A percentile compares a stretch with the other conserved stretches of the same genome.
Conservation (phyloP, 2,888 invertebrate genomes). For the Meiosimyza decipiens region DNA sequence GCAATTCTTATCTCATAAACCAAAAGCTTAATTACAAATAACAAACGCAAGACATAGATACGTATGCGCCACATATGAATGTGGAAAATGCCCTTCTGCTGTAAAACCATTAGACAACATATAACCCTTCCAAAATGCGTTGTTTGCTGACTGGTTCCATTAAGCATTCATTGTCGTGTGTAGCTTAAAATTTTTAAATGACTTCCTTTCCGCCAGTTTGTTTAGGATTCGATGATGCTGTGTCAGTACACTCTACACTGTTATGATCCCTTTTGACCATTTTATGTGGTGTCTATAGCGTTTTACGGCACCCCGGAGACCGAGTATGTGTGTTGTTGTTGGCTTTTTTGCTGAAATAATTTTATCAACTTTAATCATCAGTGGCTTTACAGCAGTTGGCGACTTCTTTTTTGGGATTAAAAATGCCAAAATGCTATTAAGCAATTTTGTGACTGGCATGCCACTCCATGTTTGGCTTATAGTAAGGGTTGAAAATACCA, state of each 20-base stretch:
- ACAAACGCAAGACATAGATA: not conserved
- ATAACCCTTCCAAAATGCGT: slow-evolving; percentile 42
- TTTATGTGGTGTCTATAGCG: slow-evolving; percentile 67
- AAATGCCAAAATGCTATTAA: slow-evolving; percentile 43
- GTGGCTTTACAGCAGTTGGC: slow-evolving; percentile 37
- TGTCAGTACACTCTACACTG: slow-evolving; percentile 11
- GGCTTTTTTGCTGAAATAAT: slow-evolving; percentile 51
- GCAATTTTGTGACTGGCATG: slow-evolving; percentile 16
- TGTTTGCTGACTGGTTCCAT: slow-evolving; percentile 54
- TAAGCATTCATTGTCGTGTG: slow-evolving; percentile 57
- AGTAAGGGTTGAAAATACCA: not conserved
- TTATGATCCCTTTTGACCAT: slow-evolving; percentile 60
- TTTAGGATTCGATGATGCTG: slow-evolving; percentile 24
- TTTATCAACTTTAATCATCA: slow-evolving; percentile 66
- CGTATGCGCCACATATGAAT: not conserved
- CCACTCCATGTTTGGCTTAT: not conserved
- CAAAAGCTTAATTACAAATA: slow-evolving; percentile 22
- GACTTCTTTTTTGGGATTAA: slow-evolving; percentile 57
- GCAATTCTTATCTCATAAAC: slow-evolving; percentile 14
- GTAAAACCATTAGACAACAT: not conserved
- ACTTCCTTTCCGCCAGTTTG: not conserved
- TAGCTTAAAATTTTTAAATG: slow-evolving; percentile 56
- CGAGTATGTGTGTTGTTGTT: slow-evolving; percentile 26
- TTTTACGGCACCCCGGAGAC: slow-evolving; percentile 63
- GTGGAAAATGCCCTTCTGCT: not conserved